phyloP scores from a whole-genome alignment of 2,888 invertebrate genomes.

The Zelleria hepariella region DNA sequence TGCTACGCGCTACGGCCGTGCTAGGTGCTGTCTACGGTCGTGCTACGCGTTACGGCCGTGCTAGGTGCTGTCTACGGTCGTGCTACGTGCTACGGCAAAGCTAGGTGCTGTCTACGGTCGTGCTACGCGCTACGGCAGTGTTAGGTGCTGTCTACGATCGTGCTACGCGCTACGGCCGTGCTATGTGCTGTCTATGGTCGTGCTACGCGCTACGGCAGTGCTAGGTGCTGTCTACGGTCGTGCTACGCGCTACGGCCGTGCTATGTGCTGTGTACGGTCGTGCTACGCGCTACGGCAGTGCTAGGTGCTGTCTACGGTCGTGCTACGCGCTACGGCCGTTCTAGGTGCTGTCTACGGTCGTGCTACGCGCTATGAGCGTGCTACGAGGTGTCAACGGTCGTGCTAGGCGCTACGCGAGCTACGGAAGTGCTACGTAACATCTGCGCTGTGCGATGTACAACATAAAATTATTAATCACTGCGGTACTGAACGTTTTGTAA shows the following conservation, averaged over 20 bases:
- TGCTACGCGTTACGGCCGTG: no score
- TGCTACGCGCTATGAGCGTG: neutral
- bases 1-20: no score
- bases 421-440: neutral
- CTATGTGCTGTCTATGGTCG: no score
- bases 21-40: no score
- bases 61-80: no score
- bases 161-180: neutral
- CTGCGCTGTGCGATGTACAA: neutral
- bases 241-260: no score
- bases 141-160: neutral
- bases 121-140: neutral
- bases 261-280: no score
- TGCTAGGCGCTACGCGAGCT: neutral
- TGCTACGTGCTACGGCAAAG: neutral
- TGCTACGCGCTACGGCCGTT: neutral
- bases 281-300: neutral
- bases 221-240: neutral
- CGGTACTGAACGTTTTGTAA: neutral
- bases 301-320: neutral
- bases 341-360: neutral
- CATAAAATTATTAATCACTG: neutral
- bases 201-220: neutral
- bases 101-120: neutral
- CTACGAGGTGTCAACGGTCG: no score